These are phyloP conservation scores for Xestoiulus laeticollis DNA, from an alignment of 2,888 invertebrate genomes.

Conservation along the genomic window DNA sequence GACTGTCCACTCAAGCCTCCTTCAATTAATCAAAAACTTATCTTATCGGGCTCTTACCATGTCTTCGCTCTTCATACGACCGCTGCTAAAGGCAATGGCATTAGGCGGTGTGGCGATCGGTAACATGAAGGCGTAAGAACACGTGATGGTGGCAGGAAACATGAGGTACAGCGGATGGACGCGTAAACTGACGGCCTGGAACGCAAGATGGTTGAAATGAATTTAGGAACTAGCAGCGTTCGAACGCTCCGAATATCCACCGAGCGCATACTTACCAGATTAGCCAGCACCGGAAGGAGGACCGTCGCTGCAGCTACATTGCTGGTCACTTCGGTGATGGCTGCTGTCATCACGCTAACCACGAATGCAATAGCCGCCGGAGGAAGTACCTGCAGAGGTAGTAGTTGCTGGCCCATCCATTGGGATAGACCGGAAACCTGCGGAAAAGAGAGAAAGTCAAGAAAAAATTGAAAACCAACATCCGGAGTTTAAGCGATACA, in stretches of 20 bases:
- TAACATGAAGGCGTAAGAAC: conserved; percentile 88
- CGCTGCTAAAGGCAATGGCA: conserved; percentile 87
- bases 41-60: conserved; percentile 13
- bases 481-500: not conserved
- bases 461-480: conserved; percentile 62
- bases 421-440: conserved; percentile 77
- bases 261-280: conserved; percentile 67
- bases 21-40: too few species aligned
- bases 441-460: not conserved
- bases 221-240: too few species aligned
- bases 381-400: conserved; percentile 73
- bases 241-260: too few species aligned
- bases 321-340: conserved; percentile 87
- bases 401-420: conserved; percentile 77
- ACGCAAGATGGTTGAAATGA: too few species aligned
- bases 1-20: too few species aligned
- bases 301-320: conserved; percentile 92
- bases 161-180: conserved; percentile 89
- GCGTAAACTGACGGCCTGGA: conserved; percentile 74
- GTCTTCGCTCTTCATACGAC: conserved; percentile 60
- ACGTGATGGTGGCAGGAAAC: conserved; percentile 86
- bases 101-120: conserved; percentile 96
- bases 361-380: conserved; percentile 76
- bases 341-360: conserved; percentile 79
- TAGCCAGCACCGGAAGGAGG: conserved; percentile 83